Percentiles rank a stretch among this genome's conserved stretches.
Evolutionary conservation across 2,113 vertebrate species (phyloP).

Genomic region (Lasiurus cinereus): DNA sequence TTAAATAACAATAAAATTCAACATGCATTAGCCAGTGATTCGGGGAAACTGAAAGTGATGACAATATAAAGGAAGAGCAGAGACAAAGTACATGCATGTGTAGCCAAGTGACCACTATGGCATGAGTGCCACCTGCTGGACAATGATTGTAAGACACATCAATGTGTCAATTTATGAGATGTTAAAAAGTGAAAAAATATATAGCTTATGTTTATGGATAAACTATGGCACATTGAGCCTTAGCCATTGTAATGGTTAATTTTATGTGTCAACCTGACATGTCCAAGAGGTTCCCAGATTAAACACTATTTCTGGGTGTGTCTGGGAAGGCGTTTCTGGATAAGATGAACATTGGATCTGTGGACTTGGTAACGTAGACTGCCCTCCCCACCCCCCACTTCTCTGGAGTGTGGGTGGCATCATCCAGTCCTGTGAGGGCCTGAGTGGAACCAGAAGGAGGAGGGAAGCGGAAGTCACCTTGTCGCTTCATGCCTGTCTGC

Average conservation of each 20-base stretch:
- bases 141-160: background rate
- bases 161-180: background rate
- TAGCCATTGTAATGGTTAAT: background rate
- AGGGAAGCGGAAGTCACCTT: background rate
- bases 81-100: rapidly evolving
- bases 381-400: too few species aligned
- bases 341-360: background rate
- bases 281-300: background rate
- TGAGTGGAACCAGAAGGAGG: background rate
- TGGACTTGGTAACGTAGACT: background rate
- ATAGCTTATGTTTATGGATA: background rate
- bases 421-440: background rate
- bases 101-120: background rate
- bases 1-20: background rate
- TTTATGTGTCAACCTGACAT: background rate
- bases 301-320: background rate
- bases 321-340: background rate
- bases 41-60: background rate
- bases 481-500: background rate
- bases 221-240: background rate
- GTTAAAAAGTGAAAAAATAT: background rate
- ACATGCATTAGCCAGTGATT: background rate
- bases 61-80: background rate
- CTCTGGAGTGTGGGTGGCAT: background rate
- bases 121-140: constrained; percentile 60